These are phyloP conservation scores for Carcharodon carcharias DNA, from an alignment of 2,797 vertebrate species.

Conservation along the genomic window DNA sequence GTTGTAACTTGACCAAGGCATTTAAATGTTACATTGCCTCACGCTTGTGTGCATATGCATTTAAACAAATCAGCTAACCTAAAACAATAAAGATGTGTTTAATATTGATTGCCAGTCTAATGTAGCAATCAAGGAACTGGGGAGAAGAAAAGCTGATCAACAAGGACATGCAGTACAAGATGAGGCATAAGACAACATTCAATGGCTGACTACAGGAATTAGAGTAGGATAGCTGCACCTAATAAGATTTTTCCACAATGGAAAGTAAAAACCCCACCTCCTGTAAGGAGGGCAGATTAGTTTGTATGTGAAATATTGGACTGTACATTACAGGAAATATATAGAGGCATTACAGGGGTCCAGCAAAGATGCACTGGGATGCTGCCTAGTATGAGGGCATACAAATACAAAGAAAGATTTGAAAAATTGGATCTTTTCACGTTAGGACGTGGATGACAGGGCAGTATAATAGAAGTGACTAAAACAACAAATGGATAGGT, in stretches of 20 bases:
- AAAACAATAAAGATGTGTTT: not conserved
- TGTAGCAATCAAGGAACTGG: not conserved
- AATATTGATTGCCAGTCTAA: not conserved
- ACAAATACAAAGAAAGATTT: not conserved
- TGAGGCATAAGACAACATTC: not conserved
- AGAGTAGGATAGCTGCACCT: not conserved
- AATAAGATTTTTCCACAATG: not conserved
- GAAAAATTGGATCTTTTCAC: not conserved
- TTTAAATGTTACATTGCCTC: not conserved
- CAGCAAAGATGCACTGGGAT: not conserved
- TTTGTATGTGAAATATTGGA: not conserved
- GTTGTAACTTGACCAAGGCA: not conserved
- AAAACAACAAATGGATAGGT: not conserved
- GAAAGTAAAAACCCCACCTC: too few species aligned
- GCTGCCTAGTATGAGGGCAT: not conserved
- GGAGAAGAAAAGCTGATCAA: not conserved
- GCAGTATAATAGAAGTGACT: not conserved
- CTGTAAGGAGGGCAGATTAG: not conserved
- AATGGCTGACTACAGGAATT: not conserved
- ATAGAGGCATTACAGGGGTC: not conserved
- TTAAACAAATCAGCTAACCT: conserved; percentile 13
- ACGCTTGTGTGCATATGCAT: not conserved
- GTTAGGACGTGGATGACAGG: not conserved
- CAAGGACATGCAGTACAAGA: not conserved
- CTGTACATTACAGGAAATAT: not conserved